A percentile compares a stretch with the other conserved stretches of the same genome.
These are phyloP conservation scores for Illadopsis cleaveri DNA, from an alignment of 2,113 vertebrate genomes.

Conservation along the genomic window DNA sequence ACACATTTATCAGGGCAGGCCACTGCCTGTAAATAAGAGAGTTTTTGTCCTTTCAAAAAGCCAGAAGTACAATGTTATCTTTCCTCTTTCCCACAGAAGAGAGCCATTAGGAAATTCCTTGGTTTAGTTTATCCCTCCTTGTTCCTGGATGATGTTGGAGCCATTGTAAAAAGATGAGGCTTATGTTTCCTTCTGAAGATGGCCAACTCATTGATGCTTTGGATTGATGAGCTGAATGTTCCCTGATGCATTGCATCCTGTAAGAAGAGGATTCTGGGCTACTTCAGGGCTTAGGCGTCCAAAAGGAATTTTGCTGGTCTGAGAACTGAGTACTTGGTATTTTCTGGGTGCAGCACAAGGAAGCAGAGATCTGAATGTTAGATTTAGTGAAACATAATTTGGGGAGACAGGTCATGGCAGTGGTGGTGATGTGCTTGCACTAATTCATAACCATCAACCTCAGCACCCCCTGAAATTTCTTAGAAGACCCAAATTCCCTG, in stretches of 20 bases:
- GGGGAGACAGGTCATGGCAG: neutral
- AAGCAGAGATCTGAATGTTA: neutral
- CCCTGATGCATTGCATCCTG: neutral
- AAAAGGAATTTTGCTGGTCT: neutral
- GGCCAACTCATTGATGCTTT: neutral
- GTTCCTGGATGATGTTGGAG: constrained; percentile 32
- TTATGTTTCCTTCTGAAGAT: constrained; percentile 19
- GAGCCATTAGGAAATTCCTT: constrained; percentile 38
- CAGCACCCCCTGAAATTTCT: neutral
- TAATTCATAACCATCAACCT: neutral
- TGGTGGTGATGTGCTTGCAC: neutral
- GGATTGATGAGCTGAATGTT: constrained; percentile 4
- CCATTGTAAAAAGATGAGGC: constrained; percentile 28
- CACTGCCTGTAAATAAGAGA: constrained; percentile 20
- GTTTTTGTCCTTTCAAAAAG: constrained; percentile 3
- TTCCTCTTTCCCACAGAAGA: constrained; percentile 40
- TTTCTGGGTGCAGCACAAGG: neutral
- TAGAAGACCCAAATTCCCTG: neutral
- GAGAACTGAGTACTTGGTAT: neutral
- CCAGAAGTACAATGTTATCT: constrained; percentile 54
- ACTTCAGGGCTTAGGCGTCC: neutral
- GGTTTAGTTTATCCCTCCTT: constrained; percentile 40
- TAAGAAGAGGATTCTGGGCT: neutral
- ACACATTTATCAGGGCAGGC: constrained; percentile 1
- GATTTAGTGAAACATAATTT: neutral